Conservation (phyloP, 2,888 invertebrate species). For the Liodrosophila aerea region DNA sequence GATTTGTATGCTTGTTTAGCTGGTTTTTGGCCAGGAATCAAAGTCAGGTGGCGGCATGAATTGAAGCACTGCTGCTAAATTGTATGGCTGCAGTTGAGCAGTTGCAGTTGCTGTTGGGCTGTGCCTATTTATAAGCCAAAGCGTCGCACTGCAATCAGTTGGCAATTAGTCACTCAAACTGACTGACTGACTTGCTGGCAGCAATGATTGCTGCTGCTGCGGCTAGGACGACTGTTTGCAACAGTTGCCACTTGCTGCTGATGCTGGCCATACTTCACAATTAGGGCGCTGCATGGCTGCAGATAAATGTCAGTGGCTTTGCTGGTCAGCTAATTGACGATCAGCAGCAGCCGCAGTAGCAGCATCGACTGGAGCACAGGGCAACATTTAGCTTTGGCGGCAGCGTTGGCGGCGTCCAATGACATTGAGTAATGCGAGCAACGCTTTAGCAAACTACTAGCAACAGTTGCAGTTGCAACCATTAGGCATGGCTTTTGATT, state of each 20-base stretch:
- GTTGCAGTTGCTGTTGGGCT: conserved; percentile 13
- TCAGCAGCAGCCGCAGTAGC: conserved; percentile 31
- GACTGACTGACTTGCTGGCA: conserved; percentile 35
- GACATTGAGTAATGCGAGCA: conserved; percentile 75
- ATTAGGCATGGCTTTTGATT: conserved; percentile 60
- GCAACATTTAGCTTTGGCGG: conserved; percentile 51
- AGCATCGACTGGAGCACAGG: conserved; percentile 1
- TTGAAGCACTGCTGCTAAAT: conserved; percentile 5
- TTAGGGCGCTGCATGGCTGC: conserved; percentile 50
- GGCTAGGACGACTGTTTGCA: conserved; percentile 13
- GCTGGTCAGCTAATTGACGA: conserved; percentile 67
- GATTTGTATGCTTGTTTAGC: not conserved
- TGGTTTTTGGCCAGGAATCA: conserved; percentile 1
- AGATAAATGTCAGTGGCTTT: conserved; percentile 66
- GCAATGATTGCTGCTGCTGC: conserved; percentile 30
- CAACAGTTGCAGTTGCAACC: conserved; percentile 27
- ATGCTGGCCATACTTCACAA: conserved; percentile 52
- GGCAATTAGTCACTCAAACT: conserved; percentile 71
- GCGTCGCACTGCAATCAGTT: conserved; percentile 53
- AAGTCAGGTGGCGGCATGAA: not conserved
- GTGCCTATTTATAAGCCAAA: conserved; percentile 60
- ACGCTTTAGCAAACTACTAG: conserved; percentile 37
- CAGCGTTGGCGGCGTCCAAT: conserved; percentile 63
- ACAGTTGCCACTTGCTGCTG: conserved; percentile 22
- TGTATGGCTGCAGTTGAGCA: conserved; percentile 6